Percentiles rank a stretch among this genome's conserved stretches.
Conservation (phyloP, 2,113 vertebrate genomes). For the Elaphurus davidianus region DNA sequence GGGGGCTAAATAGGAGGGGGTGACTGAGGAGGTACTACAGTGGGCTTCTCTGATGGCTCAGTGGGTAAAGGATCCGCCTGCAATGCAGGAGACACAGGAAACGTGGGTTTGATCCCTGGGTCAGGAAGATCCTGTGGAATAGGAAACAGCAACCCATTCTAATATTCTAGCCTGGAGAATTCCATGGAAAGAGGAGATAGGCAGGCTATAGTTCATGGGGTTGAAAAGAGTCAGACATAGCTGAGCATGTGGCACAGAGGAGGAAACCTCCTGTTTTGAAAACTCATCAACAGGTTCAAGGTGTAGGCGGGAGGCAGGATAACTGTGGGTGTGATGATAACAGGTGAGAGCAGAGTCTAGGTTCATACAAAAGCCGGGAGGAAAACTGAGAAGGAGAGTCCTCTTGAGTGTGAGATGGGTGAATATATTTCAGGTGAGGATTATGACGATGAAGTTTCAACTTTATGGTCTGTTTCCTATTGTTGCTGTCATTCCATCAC, state of each 20-base stretch:
- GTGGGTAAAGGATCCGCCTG: not conserved
- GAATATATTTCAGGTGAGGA: not conserved
- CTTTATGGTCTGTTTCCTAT: not conserved
- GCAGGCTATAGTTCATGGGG: not conserved
- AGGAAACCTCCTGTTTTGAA: not conserved
- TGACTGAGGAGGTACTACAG: too few relatives aligned
- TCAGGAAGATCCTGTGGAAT: not conserved
- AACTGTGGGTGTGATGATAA: not conserved
- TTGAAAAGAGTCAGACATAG: not conserved
- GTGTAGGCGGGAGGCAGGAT: too few relatives aligned
- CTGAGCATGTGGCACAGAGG: not conserved
- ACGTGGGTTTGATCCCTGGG: not conserved
- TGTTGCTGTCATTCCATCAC: fast-evolving
- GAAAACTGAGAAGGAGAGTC: not conserved
- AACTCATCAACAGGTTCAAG: not conserved
- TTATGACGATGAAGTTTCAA: not conserved
- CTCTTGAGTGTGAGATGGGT: not conserved
- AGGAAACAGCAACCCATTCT: not conserved
- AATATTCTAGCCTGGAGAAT: not conserved
- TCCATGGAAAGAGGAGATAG: not conserved
- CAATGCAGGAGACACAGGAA: not conserved
- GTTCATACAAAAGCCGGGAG: not conserved
- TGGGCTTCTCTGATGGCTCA: not conserved
- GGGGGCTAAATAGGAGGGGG: not conserved
- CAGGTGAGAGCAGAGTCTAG: not conserved